Base-by-base conservation (phyloP, 2,888 invertebrate genomes). In the Mesochorus sp. region DNA sequence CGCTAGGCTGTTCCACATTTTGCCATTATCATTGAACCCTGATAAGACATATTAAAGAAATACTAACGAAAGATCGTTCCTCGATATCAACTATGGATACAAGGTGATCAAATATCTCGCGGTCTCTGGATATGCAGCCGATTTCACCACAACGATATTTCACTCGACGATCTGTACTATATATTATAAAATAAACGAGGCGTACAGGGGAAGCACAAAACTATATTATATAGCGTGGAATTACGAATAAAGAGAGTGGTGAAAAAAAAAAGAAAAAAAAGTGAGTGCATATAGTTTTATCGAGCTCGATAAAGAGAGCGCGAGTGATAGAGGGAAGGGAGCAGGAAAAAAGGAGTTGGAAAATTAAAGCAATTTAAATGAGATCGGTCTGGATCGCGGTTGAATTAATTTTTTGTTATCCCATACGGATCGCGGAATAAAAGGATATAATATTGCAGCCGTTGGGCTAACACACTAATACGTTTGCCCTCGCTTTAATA, bases 391-490 rank as follows among this genome's bases (percentile, higher is more conserved):
- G 57, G 77, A 73, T 73, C 62, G 68, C 73, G 73, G 64, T 53
- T 74, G 77, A 78, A 78, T 78, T 70, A 78, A 78, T 78, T 78
- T 78, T 78, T 73, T 78, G 62, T 57, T 78, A 78, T 78, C 77
- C 74, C 64, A 73, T 70, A 70, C 57, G 68, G 51, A 78, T 78
- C 73, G 62, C 34, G 49, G 49, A 57, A 53, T 47, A 19, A 44
- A 62, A 70, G 47, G 75, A 44, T 70, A n/a, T n/a, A n/a, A n/a
- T n/a, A 76, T 76, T 64, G 62, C 66, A 37, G 26, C 28, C 53
- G 66, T 12, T 53, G 44, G 44, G 17, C 44, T 68, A 68, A 68
- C 21, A 42, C 14, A 66, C 49, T 51, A 66, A 66, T 39, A 62
- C 57, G 62, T 51, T 1, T 62, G 51, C 37, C 55, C 42, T 57